phyloP scores from a whole-genome alignment of 2,113 vertebrate species.

The Pagrus major region DNA sequence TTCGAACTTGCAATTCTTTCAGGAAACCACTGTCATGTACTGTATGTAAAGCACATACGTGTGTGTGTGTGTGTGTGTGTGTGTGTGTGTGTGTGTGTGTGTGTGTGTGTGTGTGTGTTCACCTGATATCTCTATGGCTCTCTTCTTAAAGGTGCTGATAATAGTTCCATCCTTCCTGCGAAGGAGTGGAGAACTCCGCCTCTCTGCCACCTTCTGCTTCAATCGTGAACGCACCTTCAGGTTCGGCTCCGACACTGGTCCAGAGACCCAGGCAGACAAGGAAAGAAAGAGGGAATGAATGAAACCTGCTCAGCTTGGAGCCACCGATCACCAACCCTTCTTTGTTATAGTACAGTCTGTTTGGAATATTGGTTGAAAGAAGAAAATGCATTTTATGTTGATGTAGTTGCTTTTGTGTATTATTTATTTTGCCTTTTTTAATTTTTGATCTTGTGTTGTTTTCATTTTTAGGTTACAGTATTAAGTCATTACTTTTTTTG shows the following conservation, averaged over 20 bases:
- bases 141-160: constrained; percentile 95
- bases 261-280: not conserved
- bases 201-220: constrained; percentile 97
- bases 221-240: constrained; percentile 96
- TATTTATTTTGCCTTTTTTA: not conserved
- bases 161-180: constrained; percentile 94
- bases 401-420: not conserved
- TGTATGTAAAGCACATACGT: too few species aligned
- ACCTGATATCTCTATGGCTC: constrained; percentile 86
- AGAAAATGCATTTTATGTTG: not conserved
- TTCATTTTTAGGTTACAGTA: not conserved
- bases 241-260: constrained; percentile 94
- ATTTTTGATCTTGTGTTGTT: not conserved
- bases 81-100: not conserved
- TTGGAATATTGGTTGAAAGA: not conserved
- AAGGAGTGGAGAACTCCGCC: constrained; percentile 93
- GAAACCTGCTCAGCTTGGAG: not conserved
- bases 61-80: not conserved
- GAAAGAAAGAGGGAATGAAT: constrained; percentile 63
- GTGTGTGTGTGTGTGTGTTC: not conserved
- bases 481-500: not conserved
- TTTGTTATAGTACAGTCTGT: not conserved
- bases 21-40: not conserved
- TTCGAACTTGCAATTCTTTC: not conserved
- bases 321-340: not conserved